These are phyloP conservation scores for Cervus canadensis DNA, from an alignment of 2,113 vertebrate genomes.

Conservation along the genomic window DNA sequence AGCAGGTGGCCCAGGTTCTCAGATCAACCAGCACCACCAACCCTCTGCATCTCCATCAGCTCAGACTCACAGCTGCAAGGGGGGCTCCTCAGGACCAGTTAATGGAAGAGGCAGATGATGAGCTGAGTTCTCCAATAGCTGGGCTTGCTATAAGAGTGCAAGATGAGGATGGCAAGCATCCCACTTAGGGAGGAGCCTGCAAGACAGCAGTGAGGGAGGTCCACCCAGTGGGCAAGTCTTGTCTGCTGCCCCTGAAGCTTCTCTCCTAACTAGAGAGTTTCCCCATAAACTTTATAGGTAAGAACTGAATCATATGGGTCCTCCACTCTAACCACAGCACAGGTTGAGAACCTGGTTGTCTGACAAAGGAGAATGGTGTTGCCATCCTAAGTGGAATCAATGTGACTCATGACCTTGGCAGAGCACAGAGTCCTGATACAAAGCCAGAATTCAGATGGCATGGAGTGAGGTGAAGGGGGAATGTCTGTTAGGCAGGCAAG, in stretches of 20 bases:
- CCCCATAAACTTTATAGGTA: not conserved
- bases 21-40: not conserved
- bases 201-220: no score
- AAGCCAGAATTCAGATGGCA: not conserved
- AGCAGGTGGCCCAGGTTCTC: not conserved
- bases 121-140: not conserved
- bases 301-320: not conserved
- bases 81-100: not conserved
- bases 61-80: not conserved
- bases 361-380: not conserved
- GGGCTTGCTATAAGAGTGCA: not conserved
- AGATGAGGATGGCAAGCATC: not conserved
- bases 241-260: not conserved
- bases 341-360: not conserved
- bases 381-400: no score
- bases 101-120: not conserved
- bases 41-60: not conserved
- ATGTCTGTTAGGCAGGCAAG: no score
- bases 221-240: not conserved
- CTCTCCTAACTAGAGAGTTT: not conserved
- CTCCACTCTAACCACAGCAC: not conserved
- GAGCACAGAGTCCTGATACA: accelerated
- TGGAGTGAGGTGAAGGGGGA: not conserved
- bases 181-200: not conserved
- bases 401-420: not conserved